phyloP scores from a whole-genome alignment of 2,797 vertebrate genomes.

The Argyrosomus regius region DNA sequence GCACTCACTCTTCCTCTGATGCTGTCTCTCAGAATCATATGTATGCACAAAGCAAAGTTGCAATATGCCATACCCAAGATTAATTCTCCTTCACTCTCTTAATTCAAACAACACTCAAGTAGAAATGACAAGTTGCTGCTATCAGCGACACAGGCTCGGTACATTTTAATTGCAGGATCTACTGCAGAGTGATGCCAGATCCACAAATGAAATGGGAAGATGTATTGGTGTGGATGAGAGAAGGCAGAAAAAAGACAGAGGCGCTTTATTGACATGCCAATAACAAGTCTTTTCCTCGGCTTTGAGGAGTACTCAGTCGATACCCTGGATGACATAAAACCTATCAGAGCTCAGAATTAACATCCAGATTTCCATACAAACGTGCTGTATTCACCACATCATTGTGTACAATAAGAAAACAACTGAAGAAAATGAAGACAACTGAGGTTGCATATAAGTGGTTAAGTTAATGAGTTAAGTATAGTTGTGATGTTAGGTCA shows the following conservation, averaged over 20 bases:
- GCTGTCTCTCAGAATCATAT: constrained; percentile 16
- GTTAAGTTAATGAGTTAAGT: not conserved
- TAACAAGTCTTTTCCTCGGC: constrained; percentile 16
- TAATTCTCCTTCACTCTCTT: constrained; percentile 31
- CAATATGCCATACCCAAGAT: constrained; percentile 23
- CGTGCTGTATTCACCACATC: not conserved
- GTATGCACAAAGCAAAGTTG: constrained; percentile 11
- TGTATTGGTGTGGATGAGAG: constrained; percentile 34
- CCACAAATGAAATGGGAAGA: constrained; percentile 45
- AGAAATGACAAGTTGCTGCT: constrained; percentile 52
- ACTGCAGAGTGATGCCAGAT: constrained; percentile 31
- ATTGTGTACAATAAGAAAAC: not conserved
- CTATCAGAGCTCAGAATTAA: constrained; percentile 38
- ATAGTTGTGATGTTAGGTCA: not conserved
- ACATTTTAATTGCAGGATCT: constrained; percentile 60
- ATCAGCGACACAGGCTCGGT: constrained; percentile 42
- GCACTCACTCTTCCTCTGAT: not conserved
- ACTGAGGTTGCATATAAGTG: not conserved
- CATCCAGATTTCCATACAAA: constrained; percentile 26
- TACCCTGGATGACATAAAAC: constrained; percentile 41
- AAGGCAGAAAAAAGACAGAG: constrained; percentile 11
- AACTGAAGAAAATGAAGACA: not conserved
- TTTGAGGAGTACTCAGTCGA: constrained; percentile 49
- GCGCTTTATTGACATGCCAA: constrained; percentile 40
- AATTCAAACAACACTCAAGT: constrained; percentile 40